Evolutionary conservation across 1,140 invertebrate genomes (phyloP), one percentile per base, ranked within the genome.

Genomic region (Copidosoma floridanum): DNA sequence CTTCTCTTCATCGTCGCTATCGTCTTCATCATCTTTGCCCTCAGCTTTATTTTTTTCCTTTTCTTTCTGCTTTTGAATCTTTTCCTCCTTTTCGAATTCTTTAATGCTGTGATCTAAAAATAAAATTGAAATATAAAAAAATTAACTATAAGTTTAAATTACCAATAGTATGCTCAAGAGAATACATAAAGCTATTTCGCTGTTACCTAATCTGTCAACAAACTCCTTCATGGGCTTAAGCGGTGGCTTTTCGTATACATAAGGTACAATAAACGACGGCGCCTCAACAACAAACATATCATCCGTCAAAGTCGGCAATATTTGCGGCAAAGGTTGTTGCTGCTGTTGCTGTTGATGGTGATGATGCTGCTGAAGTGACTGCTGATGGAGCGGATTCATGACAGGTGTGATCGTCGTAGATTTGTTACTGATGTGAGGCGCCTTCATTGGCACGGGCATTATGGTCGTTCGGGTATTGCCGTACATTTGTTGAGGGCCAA

Each of bases 211-310:
- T 67, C 85, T 84, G 32, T 84, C 82, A 41, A 92, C 84, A 73
- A 90, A 90, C 63, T 90, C 86, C 73, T 88, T 90, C 44, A 94
- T 82, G 41, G 86, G 86, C 69, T 89, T 88, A 7, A 90, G 75
- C 0, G 91, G 89, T 4, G 90, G 90, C 75, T 93, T 93, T 77
- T 94, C 91, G 75, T 93, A 94, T n/a, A 95, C 91, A 76, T 94
- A 94, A 38, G 92, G 92, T 65, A 94, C 90, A 71, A 95, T 93
- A 71, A 95, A 94, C 12, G 91, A 94, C 3, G 92, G 92, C 21
- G 92, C 92, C 78, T 95, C 92, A 8, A 94, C 88, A 1, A 94
- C 91, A 77, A 89, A 94, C 88, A 93, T 93, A 68, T 93, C 91
- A 73, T 95, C 92, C 5, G 91, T 93, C 4, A 94, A 79, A 4